These are phyloP conservation scores for Hemitrygon akajei DNA, from an alignment of 2,797 vertebrate genomes.

Conservation along the genomic window DNA sequence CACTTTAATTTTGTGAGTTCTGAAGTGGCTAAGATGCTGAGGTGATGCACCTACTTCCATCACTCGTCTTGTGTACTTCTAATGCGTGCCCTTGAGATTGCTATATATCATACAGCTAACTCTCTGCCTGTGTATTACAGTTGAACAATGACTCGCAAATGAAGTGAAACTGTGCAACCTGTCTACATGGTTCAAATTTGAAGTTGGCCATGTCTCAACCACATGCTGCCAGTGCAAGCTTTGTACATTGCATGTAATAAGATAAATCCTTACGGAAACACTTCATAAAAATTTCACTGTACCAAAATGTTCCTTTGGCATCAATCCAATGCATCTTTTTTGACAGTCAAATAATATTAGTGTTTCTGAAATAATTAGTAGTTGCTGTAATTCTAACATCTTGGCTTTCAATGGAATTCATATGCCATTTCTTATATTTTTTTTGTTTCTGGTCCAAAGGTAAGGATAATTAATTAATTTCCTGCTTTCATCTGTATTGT, in stretches of 20 bases:
- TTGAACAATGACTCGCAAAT: background rate
- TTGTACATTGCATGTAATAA: background rate
- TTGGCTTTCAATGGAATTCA: background rate
- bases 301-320: background rate
- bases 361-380: background rate
- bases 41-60: too few species aligned
- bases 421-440: background rate
- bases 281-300: background rate
- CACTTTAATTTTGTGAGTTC: too few species aligned
- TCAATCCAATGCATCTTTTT: background rate
- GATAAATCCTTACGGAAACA: background rate
- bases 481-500: background rate
- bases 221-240: background rate
- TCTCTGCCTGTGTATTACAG: background rate
- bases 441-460: background rate
- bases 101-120: background rate
- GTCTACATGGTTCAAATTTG: background rate
- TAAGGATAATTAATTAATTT: background rate
- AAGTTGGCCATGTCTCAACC: background rate
- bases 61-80: too few species aligned
- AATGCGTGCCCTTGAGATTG: too few species aligned
- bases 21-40: too few species aligned
- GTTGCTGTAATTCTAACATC: background rate
- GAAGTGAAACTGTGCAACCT: background rate
- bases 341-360: background rate